Base-by-base conservation (phyloP, 1,140 invertebrate species). In the Cepaea nemoralis region DNA sequence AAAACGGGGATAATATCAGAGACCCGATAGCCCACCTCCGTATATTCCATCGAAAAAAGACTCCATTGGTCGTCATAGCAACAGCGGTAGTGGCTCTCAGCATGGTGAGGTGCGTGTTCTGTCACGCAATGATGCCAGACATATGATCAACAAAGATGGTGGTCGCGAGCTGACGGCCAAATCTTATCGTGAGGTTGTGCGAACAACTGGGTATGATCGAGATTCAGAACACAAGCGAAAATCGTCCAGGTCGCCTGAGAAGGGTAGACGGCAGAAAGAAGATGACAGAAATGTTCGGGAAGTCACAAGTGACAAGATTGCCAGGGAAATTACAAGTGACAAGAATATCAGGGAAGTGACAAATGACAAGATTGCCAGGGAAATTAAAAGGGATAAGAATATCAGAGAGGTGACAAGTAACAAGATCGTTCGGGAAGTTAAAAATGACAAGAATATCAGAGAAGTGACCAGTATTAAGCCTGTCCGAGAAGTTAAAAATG, bases 101-200 rank as follows among this genome's bases (percentile, higher is more conserved):
- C 39, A 27, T 24, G 24, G 37, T 10, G 71, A 50, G 22, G 2
- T 10, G 22, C 39, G 40, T 8, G 1, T 22, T 37, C 35, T 77
- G 10, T 37, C 75, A 3, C 75, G 55, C 10, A 55, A 69, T 69
- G 67, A 80, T 45, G 42, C 69, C 24, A 50, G 78, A n/a, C 78
- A 80, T 27, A 27, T 42, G 12, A 33, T 80, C 12, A 39, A 22
- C 33, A 33, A 24, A n/a, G 63, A 70, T n/a, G 59, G 70, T 59
- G n/a, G 37, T 45, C 35, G 35, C 27, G 66, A 75, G 39, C 67
- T 86, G 16, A 77, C 80, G 14, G 83, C 84, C 0, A 76, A 74
- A 27, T 86, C 85, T 12, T 42, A 66, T n/a, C 70, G 76, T 22
- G 67, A 86, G 42, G 37, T 77, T 0, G 50, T 83, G 35, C 71